Conservation (phyloP, 2,113 vertebrate species). For the Sander vitreus region DNA sequence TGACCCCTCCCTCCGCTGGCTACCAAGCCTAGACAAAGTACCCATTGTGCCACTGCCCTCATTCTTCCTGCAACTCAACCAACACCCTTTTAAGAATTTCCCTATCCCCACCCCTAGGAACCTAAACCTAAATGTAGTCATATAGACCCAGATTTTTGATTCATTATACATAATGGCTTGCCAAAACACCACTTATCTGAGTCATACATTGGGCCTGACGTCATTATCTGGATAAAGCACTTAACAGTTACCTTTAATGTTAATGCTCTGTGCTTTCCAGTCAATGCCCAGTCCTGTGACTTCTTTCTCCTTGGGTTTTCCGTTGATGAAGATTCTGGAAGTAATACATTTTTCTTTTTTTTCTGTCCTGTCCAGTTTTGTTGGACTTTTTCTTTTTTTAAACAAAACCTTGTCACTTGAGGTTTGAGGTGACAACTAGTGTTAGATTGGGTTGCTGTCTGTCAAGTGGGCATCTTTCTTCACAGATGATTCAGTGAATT, state of each 20-base stretch:
- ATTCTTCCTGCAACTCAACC: conserved; percentile 63
- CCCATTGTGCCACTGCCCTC: conserved; percentile 77
- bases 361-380: not conserved
- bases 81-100: conserved; percentile 68
- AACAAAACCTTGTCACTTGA: conserved; percentile 1
- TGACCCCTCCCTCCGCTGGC: conserved; percentile 40
- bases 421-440: conserved; percentile 23
- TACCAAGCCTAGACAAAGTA: conserved; percentile 75
- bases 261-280: conserved; percentile 44
- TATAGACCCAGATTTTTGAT: conserved; percentile 30
- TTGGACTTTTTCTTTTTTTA: not conserved
- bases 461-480: conserved; percentile 39
- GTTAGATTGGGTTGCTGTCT: conserved; percentile 13
- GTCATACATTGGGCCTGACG: conserved; percentile 60
- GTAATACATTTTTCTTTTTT: conserved; percentile 1
- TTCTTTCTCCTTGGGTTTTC: conserved; percentile 61
- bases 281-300: conserved; percentile 34
- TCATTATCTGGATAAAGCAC: conserved; percentile 59
- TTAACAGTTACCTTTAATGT: conserved; percentile 39
- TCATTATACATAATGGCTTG: conserved; percentile 41
- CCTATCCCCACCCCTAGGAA: conserved; percentile 40
- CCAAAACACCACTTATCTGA: conserved; percentile 63
- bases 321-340: not conserved
- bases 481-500: conserved; percentile 41
- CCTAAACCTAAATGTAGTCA: conserved; percentile 32